These are phyloP conservation scores for Athripsodes cinereus DNA, from an alignment of 2,888 invertebrate genomes.

Conservation along the genomic window DNA sequence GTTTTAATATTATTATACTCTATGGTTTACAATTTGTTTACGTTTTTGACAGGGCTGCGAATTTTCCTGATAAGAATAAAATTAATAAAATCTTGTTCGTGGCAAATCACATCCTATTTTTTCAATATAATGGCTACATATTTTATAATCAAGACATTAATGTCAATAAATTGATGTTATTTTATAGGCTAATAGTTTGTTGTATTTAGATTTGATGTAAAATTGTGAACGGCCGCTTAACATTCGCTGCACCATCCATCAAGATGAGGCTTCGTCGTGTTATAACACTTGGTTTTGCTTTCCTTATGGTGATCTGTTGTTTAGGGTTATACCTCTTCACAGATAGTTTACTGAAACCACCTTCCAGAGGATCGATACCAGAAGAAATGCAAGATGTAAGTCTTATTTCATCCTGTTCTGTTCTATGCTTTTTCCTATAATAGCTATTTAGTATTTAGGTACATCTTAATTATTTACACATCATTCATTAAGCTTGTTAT, in stretches of 20 bases:
- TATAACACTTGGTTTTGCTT: slow-evolving; percentile 55
- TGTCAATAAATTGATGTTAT: too few species aligned
- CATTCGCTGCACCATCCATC: neutral
- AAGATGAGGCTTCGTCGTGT: slow-evolving; percentile 53
- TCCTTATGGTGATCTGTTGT: slow-evolving; percentile 54
- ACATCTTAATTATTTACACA: too few species aligned
- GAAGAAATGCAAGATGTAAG: slow-evolving; percentile 58
- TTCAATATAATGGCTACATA: neutral
- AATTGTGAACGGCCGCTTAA: too few species aligned
- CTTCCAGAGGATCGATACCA: slow-evolving; percentile 48
- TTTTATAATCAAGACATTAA: too few species aligned
- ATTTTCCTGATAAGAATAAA: slow-evolving; percentile 1
- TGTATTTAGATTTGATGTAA: too few species aligned
- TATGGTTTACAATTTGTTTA: slow-evolving; percentile 2
- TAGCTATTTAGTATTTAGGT: too few species aligned
- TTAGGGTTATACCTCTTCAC: slow-evolving; percentile 61
- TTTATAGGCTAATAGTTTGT: too few species aligned
- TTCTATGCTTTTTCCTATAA: neutral
- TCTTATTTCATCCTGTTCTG: slow-evolving; percentile 25
- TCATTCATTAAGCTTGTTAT: too few species aligned
- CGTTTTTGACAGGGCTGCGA: slow-evolving; percentile 13
- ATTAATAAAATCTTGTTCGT: neutral
- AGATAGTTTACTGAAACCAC: slow-evolving; percentile 56
- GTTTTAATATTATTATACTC: too few species aligned
- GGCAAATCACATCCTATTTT: neutral